Base-by-base conservation (phyloP, 2,113 vertebrate genomes). In the Elachura formosa region DNA sequence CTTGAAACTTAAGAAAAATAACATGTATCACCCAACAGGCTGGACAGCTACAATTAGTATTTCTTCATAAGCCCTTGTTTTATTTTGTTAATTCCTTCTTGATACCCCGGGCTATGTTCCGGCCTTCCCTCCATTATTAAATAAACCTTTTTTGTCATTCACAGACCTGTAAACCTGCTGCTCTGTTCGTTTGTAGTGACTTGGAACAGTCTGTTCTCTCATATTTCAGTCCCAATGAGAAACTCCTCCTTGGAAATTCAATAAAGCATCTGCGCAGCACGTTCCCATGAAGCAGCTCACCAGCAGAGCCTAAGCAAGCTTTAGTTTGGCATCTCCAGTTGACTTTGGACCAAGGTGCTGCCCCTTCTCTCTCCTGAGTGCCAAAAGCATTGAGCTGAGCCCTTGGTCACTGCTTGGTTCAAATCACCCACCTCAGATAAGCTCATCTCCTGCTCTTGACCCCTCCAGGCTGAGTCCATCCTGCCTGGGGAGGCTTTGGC, bases 181-280 rank as follows among this genome's bases (percentile, higher is more conserved):
- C 80, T 87, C 52, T 69, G 76, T 21, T 94, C 74, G 0, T 48
- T 95, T 95, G 64, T 89, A 86, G 90, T 66, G 87, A 84, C 89
- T 95, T 81, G 88, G 96, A 96, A 97, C 96, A 96, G 67, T 36
- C 88, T 96, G 97, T 97, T 96, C 97, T 91, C 83, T 87, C 90
- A 36, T 81, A 82, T 91, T 94, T 96, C 89, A 94, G 77, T 55
- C 87, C 76, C 87, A 84, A 54, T 76, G 90, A 93, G 85, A 96
- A 93, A 89, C 67, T 92, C 84, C 84, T 87, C 84, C 74, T 89
- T 95, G 90, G 95, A 96, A 96, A 92, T 94, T 89, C 94, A 94
- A 92, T 96, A 86, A 96, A 68, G 93, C 83, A 75, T 56, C 95
- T 87, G 94, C 93, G 90, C 92, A 91, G 69, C 87, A 61, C 1